Evolutionary conservation across 2,113 vertebrate genomes (phyloP).

Genomic region (Danio rerio): DNA sequence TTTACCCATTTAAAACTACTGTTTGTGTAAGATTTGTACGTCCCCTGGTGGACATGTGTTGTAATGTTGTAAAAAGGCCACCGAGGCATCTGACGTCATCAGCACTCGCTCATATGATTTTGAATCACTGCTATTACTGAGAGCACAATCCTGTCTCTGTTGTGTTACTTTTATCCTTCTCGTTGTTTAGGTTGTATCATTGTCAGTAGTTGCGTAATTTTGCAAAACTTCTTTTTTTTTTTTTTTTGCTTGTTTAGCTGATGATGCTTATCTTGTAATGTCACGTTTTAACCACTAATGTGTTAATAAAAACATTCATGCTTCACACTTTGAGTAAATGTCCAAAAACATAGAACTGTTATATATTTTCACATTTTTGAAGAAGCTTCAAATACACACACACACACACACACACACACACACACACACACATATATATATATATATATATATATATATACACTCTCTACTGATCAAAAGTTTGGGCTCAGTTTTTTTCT

Average conservation of each 20-base stretch:
- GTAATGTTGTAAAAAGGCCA: constrained; percentile 9
- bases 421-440: no score
- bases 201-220: neutral
- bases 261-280: constrained; percentile 48
- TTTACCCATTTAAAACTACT: no score
- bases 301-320: constrained; percentile 55
- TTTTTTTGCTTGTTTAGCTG: constrained; percentile 50
- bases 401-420: no score
- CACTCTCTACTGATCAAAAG: no score
- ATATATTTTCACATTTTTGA: no score
- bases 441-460: no score
- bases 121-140: constrained; percentile 24
- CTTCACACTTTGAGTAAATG: no score
- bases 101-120: neutral
- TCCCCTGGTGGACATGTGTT: constrained; percentile 29
- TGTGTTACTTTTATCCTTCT: neutral
- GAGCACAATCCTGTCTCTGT: constrained; percentile 2
- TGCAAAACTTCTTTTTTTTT: constrained; percentile 5
- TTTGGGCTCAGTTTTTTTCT: no score
- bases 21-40: constrained; percentile 14
- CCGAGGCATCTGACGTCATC: neutral
- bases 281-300: constrained; percentile 57
- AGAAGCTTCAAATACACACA: no score
- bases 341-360: no score
- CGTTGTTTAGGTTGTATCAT: constrained; percentile 18